Conservation (phyloP, 1,140 invertebrate genomes). For the Pachypsylla venusta region DNA sequence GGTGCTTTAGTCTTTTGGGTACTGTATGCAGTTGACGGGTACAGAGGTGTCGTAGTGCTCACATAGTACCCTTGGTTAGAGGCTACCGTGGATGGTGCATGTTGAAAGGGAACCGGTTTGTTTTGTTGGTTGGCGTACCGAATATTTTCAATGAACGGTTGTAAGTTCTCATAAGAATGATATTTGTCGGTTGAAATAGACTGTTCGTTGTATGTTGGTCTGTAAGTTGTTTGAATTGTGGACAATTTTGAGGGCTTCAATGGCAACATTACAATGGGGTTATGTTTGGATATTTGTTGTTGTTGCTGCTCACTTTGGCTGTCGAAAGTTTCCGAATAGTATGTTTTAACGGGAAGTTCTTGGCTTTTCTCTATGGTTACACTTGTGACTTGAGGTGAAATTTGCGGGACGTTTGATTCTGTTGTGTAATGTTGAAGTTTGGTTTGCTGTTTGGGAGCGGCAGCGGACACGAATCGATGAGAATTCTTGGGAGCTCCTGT, state of each 20-base stretch:
- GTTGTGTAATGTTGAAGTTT: background rate
- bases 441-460: background rate
- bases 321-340: background rate
- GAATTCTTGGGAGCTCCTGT: background rate
- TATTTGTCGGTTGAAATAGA: background rate
- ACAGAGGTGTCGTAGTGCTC: background rate
- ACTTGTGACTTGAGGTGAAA: background rate
- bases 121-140: background rate
- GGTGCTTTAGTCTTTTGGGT: background rate
- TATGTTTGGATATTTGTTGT: too few relatives aligned
- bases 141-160: background rate
- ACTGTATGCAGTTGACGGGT: background rate
- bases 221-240: background rate
- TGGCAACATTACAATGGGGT: too few relatives aligned
- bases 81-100: background rate
- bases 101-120: conserved; percentile 1
- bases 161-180: background rate
- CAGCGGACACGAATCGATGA: background rate
- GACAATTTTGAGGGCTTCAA: background rate
- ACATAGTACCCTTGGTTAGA: background rate
- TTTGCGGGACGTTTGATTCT: background rate
- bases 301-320: background rate
- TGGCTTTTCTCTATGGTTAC: conserved; percentile 4
- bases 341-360: background rate
- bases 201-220: background rate